Conservation (phyloP, 2,113 vertebrate species). For the Catharus fuscescens region DNA sequence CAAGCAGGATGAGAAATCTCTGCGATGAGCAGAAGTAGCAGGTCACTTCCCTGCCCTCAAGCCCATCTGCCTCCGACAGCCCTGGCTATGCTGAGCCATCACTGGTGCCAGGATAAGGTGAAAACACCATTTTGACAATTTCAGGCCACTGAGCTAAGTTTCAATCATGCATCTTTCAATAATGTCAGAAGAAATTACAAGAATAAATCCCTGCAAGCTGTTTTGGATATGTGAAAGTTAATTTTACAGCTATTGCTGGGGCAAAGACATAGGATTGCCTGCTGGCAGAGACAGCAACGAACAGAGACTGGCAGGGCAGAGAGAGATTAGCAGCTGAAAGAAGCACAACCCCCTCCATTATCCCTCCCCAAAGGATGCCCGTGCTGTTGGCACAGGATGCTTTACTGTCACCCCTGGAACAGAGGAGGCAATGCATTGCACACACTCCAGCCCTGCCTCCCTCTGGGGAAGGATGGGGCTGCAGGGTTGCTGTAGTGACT, state of each 20-base stretch:
- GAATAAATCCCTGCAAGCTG: constrained; percentile 23
- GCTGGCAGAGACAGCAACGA: neutral
- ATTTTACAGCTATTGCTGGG: neutral
- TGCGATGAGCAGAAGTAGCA: neutral
- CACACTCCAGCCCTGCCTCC: neutral
- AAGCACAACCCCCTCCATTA: neutral
- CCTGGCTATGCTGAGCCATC: neutral
- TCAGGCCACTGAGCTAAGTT: neutral
- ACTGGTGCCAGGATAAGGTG: neutral
- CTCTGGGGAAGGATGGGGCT: neutral
- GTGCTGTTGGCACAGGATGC: neutral
- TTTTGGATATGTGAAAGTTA: neutral
- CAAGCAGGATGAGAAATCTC: fast-evolving
- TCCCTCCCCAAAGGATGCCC: neutral
- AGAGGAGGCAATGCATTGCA: fast-evolving
- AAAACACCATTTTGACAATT: neutral
- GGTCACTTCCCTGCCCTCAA: neutral
- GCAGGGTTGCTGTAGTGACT: neutral
- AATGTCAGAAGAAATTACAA: constrained; percentile 19
- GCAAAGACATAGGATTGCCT: neutral
- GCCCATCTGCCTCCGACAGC: neutral
- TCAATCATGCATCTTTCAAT: neutral
- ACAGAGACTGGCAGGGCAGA: neutral
- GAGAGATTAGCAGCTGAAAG: neutral
- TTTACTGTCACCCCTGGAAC: neutral